Evolutionary conservation across 2,113 vertebrate genomes (phyloP).

Genomic region (Albula goreensis): DNA sequence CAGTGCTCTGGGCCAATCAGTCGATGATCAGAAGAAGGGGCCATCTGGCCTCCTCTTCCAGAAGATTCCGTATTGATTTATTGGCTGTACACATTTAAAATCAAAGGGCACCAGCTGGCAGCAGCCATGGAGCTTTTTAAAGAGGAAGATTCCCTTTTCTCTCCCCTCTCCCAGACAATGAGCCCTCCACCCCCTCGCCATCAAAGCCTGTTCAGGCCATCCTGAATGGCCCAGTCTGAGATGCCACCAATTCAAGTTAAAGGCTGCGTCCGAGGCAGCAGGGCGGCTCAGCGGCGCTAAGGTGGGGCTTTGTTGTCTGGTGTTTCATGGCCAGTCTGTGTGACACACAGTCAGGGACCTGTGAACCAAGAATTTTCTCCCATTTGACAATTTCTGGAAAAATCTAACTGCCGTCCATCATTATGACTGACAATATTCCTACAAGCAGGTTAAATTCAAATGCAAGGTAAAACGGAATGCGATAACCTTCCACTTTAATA

Average conservation of each 20-base stretch:
- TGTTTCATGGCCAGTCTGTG: not conserved
- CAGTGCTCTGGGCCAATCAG: slow-evolving; percentile 49
- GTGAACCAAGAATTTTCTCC: no score
- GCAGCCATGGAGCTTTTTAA: slow-evolving; percentile 33
- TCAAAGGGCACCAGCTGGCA: slow-evolving; percentile 69
- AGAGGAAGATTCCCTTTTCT: slow-evolving; percentile 30
- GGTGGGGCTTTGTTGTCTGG: not conserved
- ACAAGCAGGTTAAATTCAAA: no score
- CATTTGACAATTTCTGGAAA: no score
- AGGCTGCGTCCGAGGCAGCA: not conserved
- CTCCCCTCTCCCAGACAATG: slow-evolving; percentile 52
- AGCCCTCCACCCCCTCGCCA: not conserved
- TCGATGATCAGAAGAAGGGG: slow-evolving; percentile 48
- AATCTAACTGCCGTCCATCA: no score
- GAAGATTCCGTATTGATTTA: slow-evolving; percentile 77
- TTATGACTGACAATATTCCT: no score
- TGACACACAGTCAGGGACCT: not conserved
- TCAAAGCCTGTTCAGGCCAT: not conserved
- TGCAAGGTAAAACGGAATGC: no score
- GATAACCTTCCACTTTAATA: no score
- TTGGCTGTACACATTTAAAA: slow-evolving; percentile 70
- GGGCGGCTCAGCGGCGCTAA: not conserved
- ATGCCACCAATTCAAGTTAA: not conserved
- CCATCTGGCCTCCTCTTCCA: slow-evolving; percentile 76
- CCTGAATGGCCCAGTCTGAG: slow-evolving; percentile 1